Evolutionary conservation across 2,797 vertebrate species (phyloP).

Genomic region (Synaphobranchus kaupii): DNA sequence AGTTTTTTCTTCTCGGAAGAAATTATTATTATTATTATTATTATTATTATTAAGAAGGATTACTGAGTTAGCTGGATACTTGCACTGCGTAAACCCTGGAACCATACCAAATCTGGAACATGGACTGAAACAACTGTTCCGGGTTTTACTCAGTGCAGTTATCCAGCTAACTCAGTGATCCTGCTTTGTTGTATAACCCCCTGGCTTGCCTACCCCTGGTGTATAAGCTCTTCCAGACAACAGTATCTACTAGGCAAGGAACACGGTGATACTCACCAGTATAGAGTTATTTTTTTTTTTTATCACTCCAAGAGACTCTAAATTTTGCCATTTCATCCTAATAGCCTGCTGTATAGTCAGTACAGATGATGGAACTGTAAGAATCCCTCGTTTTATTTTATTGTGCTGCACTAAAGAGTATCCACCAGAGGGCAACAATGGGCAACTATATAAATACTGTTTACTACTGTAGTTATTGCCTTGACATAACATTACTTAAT

Average conservation of each 20-base stretch:
- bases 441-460: not conserved
- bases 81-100: too few species aligned
- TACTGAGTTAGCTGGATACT: too few species aligned
- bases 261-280: not conserved
- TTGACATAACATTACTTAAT: not conserved
- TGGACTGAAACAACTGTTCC: too few species aligned
- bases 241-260: not conserved
- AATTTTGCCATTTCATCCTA: too few species aligned
- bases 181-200: too few species aligned
- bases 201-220: not conserved
- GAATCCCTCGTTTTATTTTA: not conserved
- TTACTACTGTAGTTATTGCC: not conserved
- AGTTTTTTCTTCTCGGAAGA: too few species aligned
- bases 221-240: not conserved
- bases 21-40: too few species aligned
- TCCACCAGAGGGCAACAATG: constrained; percentile 19
- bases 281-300: not conserved
- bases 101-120: too few species aligned
- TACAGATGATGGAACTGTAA: not conserved
- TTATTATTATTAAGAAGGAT: too few species aligned
- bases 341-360: not conserved
- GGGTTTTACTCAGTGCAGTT: too few species aligned
- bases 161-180: too few species aligned
- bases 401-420: not conserved
- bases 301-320: not conserved